phyloP scores from a whole-genome alignment of 2,113 vertebrate genomes.

The Nerophis ophidion region DNA sequence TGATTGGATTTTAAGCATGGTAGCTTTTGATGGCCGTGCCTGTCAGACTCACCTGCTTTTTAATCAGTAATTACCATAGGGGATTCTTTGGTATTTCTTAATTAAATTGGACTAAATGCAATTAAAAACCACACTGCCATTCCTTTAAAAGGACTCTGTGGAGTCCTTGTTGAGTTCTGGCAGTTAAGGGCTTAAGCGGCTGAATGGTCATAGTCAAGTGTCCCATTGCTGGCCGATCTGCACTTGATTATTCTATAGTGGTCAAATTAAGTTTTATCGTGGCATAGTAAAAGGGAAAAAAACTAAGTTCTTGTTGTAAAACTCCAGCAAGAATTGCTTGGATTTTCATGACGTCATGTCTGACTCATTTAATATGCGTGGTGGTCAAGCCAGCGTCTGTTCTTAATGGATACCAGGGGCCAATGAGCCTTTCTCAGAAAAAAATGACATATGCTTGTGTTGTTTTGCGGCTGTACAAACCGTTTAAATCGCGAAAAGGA shows the following conservation, averaged over 20 bases:
- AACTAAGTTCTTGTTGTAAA: slow-evolving; percentile 13
- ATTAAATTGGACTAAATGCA: slow-evolving; percentile 70
- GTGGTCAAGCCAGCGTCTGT: too few species aligned
- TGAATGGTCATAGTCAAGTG: slow-evolving; percentile 45
- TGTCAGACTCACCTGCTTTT: slow-evolving; percentile 67
- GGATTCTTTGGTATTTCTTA: slow-evolving; percentile 67
- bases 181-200: slow-evolving; percentile 56
- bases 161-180: slow-evolving; percentile 60
- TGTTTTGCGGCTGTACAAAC: too few species aligned
- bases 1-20: slow-evolving; percentile 69
- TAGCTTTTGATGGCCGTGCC: slow-evolving; percentile 65
- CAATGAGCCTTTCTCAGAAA: too few species aligned
- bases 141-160: slow-evolving; percentile 58
- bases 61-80: slow-evolving; percentile 70
- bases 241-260: slow-evolving; percentile 40
- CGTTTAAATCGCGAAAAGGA: too few species aligned
- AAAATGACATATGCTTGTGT: too few species aligned
- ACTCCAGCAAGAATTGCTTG: not conserved
- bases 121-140: slow-evolving; percentile 66
- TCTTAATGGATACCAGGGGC: too few species aligned
- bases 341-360: too few species aligned
- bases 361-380: too few species aligned
- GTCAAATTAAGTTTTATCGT: slow-evolving; percentile 47
- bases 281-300: slow-evolving; percentile 26
- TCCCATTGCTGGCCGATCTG: slow-evolving; percentile 48